Percentiles rank a stretch among this genome's conserved stretches.
phyloP scores from a whole-genome alignment of 2,797 vertebrate genomes.

The Euthynnus affinis region DNA sequence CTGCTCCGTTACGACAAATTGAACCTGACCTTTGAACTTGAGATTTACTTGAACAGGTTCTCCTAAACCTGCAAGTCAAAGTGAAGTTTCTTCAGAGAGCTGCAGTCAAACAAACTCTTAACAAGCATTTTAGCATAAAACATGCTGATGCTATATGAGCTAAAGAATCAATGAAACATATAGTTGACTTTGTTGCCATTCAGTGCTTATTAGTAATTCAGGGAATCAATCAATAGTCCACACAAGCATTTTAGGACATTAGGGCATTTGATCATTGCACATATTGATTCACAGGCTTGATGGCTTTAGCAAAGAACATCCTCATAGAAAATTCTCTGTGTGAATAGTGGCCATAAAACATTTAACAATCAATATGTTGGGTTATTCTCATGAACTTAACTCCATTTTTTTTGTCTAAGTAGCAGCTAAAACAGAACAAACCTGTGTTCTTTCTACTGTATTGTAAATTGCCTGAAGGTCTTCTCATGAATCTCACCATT shows the following conservation, averaged over 20 bases:
- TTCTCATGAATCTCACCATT: slow-evolving; percentile 33
- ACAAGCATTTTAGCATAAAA: slow-evolving; percentile 5
- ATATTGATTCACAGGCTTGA: slow-evolving; percentile 49
- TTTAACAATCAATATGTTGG: slow-evolving; percentile 12
- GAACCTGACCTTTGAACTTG: slow-evolving; percentile 45
- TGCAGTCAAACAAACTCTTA: neutral
- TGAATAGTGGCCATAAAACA: slow-evolving; percentile 16
- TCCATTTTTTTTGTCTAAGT: slow-evolving; percentile 6
- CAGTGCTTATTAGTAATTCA: neutral
- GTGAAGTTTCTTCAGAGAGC: slow-evolving; percentile 5
- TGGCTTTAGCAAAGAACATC: slow-evolving; percentile 28
- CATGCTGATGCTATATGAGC: neutral
- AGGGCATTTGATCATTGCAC: slow-evolving; percentile 34
- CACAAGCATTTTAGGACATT: slow-evolving; percentile 24
- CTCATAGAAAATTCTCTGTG: neutral
- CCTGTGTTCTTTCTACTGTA: neutral
- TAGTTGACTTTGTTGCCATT: neutral
- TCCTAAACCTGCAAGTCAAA: slow-evolving; percentile 3
- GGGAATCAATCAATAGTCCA: slow-evolving; percentile 19
- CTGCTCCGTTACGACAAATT: slow-evolving; percentile 54
- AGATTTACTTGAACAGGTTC: slow-evolving; percentile 29
- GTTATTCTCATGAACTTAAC: slow-evolving; percentile 14
- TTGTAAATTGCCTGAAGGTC: slow-evolving; percentile 29
- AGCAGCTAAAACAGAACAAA: slow-evolving; percentile 7
- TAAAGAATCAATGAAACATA: slow-evolving; percentile 12